Evolutionary conservation across 2,113 vertebrate genomes (phyloP), one percentile per base, ranked within the genome.

Genomic region (Sorex araneus): DNA sequence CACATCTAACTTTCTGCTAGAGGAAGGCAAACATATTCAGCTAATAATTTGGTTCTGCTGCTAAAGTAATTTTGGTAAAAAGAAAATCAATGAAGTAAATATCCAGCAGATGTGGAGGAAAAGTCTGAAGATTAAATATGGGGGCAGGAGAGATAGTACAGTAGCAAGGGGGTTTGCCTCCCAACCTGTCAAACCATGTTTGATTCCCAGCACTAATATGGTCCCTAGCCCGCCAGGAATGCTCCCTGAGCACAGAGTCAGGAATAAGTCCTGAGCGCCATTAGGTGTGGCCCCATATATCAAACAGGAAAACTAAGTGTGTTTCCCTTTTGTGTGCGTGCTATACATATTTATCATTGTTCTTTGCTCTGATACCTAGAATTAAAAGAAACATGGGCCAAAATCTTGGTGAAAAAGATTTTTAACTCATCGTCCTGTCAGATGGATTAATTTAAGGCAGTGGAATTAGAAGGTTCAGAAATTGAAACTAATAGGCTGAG

Each of bases 11-110:
- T n/a, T n/a, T n/a, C n/a, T n/a, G n/a, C n/a, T n/a, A n/a, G n/a
- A n/a, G n/a, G n/a, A n/a, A n/a, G n/a, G n/a, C n/a, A n/a, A n/a
- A n/a, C n/a, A n/a, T n/a, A n/a, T n/a, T n/a, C n/a, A n/a, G n/a
- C n/a, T n/a, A n/a, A n/a, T 75, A 11, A 64, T 79, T 69, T 82
- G 50, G 87, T 90, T 80, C 28, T 81, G 43, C 45, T 89, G 23
- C 78, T 82, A 67, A 85, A 87, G 27, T 88, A 50, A 78, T 85
- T 16, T 28, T 40, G 32, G 45, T 86, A 94, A 76, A 18, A 36
- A 54, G 63, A n/a, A n/a, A n/a, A n/a, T 54, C 32, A 63, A 32
- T 9, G 75, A n/a, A 54, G 6, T 47, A 7, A 54, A 54, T 69
- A 8, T 57, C 67, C 63, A 16, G 16, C 64, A 81, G 50, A 12